Evolutionary conservation across 2,797 vertebrate genomes (phyloP).

Genomic region (Spondyliosoma cantharus): DNA sequence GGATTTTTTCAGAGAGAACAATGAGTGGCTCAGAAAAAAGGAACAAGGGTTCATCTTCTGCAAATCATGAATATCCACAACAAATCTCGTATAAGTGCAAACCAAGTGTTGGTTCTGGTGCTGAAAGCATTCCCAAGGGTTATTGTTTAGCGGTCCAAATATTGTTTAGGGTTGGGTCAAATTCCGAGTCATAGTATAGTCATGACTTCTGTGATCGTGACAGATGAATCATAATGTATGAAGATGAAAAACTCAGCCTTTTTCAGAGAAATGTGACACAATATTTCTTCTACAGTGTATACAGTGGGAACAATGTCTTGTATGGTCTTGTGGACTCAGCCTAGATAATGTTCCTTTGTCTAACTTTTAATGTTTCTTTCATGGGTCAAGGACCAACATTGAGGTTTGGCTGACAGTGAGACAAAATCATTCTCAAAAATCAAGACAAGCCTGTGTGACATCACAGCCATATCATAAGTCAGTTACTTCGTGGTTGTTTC

Average conservation of each 20-base stretch:
- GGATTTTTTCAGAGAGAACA: neutral
- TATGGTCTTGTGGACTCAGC: neutral
- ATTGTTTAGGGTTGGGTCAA: no score
- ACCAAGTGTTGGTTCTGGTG: no score
- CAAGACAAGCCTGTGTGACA: slow-evolving; percentile 10
- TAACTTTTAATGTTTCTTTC: slow-evolving; percentile 8
- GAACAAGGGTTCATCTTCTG: neutral
- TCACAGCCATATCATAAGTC: neutral
- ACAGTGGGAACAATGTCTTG: slow-evolving; percentile 9
- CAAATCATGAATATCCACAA: no score
- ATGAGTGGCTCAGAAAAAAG: neutral
- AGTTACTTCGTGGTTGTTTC: slow-evolving; percentile 14
- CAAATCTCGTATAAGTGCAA: neutral
- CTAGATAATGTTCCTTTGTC: slow-evolving; percentile 38
- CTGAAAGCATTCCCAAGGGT: no score
- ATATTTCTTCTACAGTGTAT: neutral
- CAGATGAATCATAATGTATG: slow-evolving; percentile 2
- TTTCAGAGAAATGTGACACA: slow-evolving; percentile 15
- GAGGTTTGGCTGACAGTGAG: slow-evolving; percentile 12
- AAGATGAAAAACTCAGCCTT: slow-evolving; percentile 4
- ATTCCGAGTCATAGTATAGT: no score
- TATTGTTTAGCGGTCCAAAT: no score
- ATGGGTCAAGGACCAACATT: neutral
- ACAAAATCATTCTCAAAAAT: slow-evolving; percentile 1
- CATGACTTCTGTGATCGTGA: neutral